Conservation (phyloP, 2,888 invertebrate genomes). For the Cataglyphis albicans region DNA sequence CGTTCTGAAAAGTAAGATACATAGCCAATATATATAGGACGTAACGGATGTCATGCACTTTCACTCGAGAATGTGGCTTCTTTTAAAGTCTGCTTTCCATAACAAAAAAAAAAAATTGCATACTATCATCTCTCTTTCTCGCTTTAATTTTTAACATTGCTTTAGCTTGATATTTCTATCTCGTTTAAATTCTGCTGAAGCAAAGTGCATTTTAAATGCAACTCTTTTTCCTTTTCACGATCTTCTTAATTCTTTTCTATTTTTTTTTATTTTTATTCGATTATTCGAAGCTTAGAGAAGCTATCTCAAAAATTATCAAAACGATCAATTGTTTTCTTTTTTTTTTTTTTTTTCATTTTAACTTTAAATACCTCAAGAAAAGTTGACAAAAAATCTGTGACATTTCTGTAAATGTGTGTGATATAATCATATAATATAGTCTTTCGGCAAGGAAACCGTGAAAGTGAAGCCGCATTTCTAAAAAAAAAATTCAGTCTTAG, state of each 20-base stretch:
- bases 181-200: not conserved
- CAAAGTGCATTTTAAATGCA: not conserved
- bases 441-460: not conserved
- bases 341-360: conserved; percentile 13
- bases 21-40: not conserved
- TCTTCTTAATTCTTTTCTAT: not conserved
- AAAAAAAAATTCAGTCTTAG: conserved; percentile 18
- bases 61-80: not conserved
- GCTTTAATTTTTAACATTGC: not conserved
- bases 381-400: not conserved
- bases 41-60: conserved; percentile 1
- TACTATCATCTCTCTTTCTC: not conserved
- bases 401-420: not conserved
- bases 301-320: not conserved
- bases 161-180: not conserved
- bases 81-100: not conserved
- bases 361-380: not conserved
- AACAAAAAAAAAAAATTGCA: not conserved
- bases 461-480: conserved; percentile 29
- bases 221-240: not conserved
- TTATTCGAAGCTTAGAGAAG: not conserved
- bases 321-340: not conserved
- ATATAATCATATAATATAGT: not conserved
- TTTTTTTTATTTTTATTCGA: not conserved
- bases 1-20: not conserved